Conservation (phyloP, 2,797 vertebrate genomes). For the Gallinago stenura region DNA sequence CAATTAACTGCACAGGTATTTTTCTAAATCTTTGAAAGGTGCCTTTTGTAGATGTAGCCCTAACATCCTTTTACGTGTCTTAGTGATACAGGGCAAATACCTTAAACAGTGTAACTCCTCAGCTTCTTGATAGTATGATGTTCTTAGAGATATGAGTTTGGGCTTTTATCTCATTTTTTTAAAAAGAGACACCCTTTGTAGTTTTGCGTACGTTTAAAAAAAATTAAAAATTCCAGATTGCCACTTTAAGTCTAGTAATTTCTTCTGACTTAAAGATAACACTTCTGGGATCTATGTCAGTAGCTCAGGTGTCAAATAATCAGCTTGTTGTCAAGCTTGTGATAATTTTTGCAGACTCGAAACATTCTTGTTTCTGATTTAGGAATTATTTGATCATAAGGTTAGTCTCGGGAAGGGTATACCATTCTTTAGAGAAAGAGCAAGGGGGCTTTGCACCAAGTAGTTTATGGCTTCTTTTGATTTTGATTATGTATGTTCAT, state of each 20-base stretch:
- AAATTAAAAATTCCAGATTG: not conserved
- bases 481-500: not conserved
- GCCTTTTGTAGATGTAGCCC: not conserved
- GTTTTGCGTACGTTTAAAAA: not conserved
- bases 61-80: not conserved
- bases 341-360: not conserved
- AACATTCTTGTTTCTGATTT: not conserved
- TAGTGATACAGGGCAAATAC: not conserved
- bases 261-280: not conserved
- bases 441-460: not conserved
- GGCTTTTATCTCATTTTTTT: not conserved
- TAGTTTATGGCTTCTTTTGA: not conserved
- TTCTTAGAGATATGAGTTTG: not conserved
- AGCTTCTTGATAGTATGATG: not conserved
- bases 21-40: not conserved
- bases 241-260: not conserved
- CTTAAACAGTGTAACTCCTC: not conserved
- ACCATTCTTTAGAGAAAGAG: not conserved
- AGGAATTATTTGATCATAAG: not conserved
- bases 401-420: not conserved
- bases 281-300: not conserved
- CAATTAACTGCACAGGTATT: fast-evolving
- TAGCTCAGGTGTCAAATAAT: not conserved
- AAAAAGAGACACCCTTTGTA: not conserved
- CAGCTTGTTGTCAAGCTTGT: not conserved